A percentile compares a stretch with the other conserved stretches of the same genome.
These are phyloP conservation scores for Cartodere bifasciata DNA, from an alignment of 2,888 invertebrate genomes.

Conservation along the genomic window DNA sequence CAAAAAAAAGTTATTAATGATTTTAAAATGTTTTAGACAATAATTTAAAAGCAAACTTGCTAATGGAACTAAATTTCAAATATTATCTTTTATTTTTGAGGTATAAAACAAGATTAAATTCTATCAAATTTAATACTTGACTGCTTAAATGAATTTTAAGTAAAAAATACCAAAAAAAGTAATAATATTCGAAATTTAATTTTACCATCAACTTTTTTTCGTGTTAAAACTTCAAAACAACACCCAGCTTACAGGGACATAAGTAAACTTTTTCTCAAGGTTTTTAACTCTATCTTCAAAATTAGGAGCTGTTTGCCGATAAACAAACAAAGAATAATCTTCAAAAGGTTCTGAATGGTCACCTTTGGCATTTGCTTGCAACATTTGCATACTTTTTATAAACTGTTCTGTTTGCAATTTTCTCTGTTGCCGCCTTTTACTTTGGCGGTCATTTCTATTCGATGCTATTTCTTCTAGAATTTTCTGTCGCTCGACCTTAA, in stretches of 20 bases:
- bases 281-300: constrained; percentile 76
- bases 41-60: too few species aligned
- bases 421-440: constrained; percentile 52
- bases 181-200: too few species aligned
- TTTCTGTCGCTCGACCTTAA: constrained; percentile 60
- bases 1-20: too few species aligned
- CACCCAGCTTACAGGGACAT: constrained; percentile 49
- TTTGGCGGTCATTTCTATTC: constrained; percentile 49
- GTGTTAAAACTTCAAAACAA: constrained; percentile 17
- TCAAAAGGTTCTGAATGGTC: constrained; percentile 55
- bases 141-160: too few species aligned
- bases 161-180: too few species aligned
- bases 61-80: too few species aligned
- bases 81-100: too few species aligned
- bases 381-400: constrained; percentile 73
- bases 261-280: constrained; percentile 60
- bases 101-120: too few species aligned
- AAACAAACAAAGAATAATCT: constrained; percentile 75
- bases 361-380: constrained; percentile 61
- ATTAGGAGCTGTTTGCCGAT: constrained; percentile 72
- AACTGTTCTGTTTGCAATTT: constrained; percentile 71
- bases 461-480: constrained; percentile 61
- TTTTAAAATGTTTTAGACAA: too few species aligned
- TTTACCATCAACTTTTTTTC: too few species aligned
- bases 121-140: too few species aligned